These are phyloP conservation scores for Monoplex corrugatus DNA, from an alignment of 2,888 invertebrate species.

Conservation along the genomic window DNA sequence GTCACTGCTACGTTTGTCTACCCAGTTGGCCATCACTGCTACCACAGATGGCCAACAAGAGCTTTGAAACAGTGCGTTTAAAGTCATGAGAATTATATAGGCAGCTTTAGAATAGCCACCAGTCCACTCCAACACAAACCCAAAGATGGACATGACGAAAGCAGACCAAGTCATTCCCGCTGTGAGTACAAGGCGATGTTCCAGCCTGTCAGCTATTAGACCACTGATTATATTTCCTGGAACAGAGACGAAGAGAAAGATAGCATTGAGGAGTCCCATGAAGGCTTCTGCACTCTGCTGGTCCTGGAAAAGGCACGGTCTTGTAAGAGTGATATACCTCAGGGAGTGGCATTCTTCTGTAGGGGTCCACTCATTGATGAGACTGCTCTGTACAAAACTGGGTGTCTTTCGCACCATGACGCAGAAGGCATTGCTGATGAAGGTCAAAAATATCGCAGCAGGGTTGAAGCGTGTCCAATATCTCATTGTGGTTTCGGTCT, in stretches of 20 bases:
- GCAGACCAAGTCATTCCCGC: background rate
- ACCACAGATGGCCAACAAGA: slow-evolving; percentile 83
- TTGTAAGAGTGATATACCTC: background rate
- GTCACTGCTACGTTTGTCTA: slow-evolving; percentile 82
- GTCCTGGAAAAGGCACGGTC: background rate
- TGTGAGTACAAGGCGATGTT: slow-evolving; percentile 18
- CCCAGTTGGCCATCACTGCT: slow-evolving; percentile 83
- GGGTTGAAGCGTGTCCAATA: slow-evolving; percentile 16
- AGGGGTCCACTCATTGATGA: slow-evolving; percentile 79
- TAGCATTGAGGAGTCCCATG: slow-evolving; percentile 79
- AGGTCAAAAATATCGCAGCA: slow-evolving; percentile 25
- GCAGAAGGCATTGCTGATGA: slow-evolving; percentile 80
- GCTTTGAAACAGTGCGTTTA: slow-evolving; percentile 83
- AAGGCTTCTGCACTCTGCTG: slow-evolving; percentile 72
- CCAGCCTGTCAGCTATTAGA: slow-evolving; percentile 82
- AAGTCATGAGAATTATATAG: slow-evolving; percentile 81
- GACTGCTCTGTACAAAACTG: slow-evolving; percentile 81
- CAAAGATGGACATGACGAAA: slow-evolving; percentile 81
- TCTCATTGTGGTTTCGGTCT: background rate
- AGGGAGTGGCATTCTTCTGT: background rate
- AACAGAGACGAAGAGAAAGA: slow-evolving; percentile 79
- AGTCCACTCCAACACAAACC: slow-evolving; percentile 81
- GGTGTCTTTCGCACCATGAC: slow-evolving; percentile 82
- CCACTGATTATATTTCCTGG: slow-evolving; percentile 83
- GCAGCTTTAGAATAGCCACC: slow-evolving; percentile 80